A percentile compares a stretch with the other conserved stretches of the same genome.
These are phyloP conservation scores for Actinopyga echinites DNA, from an alignment of 53 echinoderm and acorn worm species.

Conservation along the genomic window DNA sequence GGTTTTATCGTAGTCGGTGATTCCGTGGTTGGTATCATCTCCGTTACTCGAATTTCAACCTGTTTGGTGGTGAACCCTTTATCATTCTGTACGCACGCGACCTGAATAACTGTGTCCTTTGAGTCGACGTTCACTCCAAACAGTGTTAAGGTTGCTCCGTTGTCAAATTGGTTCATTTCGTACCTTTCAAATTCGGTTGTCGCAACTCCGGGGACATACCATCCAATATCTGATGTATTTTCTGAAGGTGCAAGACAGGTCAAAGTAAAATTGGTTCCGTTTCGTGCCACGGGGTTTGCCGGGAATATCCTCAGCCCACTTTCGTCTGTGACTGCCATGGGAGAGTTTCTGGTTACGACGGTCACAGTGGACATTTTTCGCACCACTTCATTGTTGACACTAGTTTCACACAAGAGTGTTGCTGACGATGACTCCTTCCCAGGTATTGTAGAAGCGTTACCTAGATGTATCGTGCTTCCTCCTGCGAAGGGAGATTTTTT, in stretches of 20 bases:
- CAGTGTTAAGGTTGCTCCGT: not conserved
- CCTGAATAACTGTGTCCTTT: not conserved
- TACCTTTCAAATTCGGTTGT: not conserved
- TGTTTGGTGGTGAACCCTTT: not conserved
- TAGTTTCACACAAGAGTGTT: not conserved
- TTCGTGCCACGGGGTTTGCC: conserved; percentile 19
- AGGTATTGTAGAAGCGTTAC: not conserved
- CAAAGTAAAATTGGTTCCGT: conserved; percentile 7
- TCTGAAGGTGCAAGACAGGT: conserved; percentile 2
- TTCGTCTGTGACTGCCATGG: not conserved
- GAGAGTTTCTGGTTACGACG: not conserved
- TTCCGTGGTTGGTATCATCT: not conserved
- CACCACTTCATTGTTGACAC: not conserved
- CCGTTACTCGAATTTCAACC: not conserved
- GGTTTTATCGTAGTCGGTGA: not conserved
- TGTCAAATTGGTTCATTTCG: not conserved
- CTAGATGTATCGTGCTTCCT: not conserved
- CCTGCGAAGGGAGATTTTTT: not conserved
- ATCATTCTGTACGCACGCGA: not conserved
- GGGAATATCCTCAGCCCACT: not conserved
- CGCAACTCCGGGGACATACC: not conserved
- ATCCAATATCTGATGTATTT: conserved; percentile 4
- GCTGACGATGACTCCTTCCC: not conserved
- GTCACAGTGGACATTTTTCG: not conserved
- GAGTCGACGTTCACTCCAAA: not conserved